Base-by-base conservation (phyloP, 2,797 vertebrate species). In the Erpetoichthys calabaricus region DNA sequence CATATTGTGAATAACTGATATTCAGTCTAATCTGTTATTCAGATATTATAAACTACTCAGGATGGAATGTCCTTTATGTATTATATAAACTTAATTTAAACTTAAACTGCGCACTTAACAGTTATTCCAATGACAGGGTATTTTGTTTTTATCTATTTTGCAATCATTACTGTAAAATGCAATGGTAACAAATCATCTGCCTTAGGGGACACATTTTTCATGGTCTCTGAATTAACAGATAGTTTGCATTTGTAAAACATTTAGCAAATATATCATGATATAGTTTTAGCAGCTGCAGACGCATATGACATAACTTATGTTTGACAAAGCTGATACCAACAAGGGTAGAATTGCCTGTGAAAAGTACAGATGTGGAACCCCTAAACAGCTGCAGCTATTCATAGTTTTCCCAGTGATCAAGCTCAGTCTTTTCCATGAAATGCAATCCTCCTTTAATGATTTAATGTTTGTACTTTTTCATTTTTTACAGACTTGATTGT, bases 221-320 rank as follows among this genome's bases (percentile, higher is more conserved):
- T 55, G 58, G 58, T 44, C 61, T 51, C 45, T 51, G 44, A 55
- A 46, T 62, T 62, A 62, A 42, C 53, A 56, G 57, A 9, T 57
- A 59, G 45, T 62, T 46, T 46, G 59, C 45, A 45, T 58, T 46
- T 42, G 51, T 45, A 4, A 45, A 52, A 10, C 50, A 58, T 5
- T 10, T 10, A 25, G 45, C 45, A 44, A 7, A 51, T 5, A 7
- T 45, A 54, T 42, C 45, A 43, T 8, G 42, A 10, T 45, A 45
- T 9, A 5, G 6, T 59, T 53, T 6, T 9, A 44, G 25, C 44
- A 52, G 53, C 53, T 43, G 57, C 25, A 9, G 42, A 47, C 9
- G 44, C 47, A 44, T 41, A 54, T 6, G 25, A 42, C 10, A 41
- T 4, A 58, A 58, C 9, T 6, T 44, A 58, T 53, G 49, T 42